Evolutionary conservation across 2,113 vertebrate genomes (phyloP).

Genomic region (Podilymbus podiceps): DNA sequence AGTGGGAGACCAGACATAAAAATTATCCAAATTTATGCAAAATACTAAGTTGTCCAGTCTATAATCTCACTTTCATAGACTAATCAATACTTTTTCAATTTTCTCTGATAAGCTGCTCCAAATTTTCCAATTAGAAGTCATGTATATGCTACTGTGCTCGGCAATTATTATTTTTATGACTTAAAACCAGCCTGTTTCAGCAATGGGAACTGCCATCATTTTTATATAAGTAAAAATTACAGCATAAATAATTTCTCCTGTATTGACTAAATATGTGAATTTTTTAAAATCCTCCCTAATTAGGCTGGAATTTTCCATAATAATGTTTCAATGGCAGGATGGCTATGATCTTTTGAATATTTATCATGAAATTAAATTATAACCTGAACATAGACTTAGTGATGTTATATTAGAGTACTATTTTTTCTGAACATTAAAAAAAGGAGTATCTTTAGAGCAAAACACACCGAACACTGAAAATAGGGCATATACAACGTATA

Average conservation of each 20-base stretch:
- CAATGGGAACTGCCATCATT: neutral
- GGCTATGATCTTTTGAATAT: neutral
- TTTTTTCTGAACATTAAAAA: neutral
- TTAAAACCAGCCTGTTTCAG: neutral
- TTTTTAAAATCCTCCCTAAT: neutral
- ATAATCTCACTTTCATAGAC: neutral
- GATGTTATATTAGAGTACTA: neutral
- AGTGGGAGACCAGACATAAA: slow-evolving; percentile 12
- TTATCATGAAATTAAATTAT: neutral
- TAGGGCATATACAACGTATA: neutral
- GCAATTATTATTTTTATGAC: neutral
- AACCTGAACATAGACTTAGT: neutral
- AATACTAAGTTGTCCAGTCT: neutral
- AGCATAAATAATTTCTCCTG: neutral
- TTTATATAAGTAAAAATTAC: neutral
- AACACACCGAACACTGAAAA: neutral
- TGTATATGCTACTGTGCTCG: neutral
- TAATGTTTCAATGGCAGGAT: neutral
- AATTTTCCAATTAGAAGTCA: neutral
- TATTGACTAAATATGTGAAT: neutral
- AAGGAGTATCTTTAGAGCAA: neutral
- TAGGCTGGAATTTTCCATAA: neutral
- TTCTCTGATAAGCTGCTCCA: neutral
- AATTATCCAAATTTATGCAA: slow-evolving; percentile 3
- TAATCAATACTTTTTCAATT: slow-evolving; percentile 12